Evolutionary conservation across 1,140 invertebrate species (phyloP).

Genomic region (Zaprionus camerounensis): DNA sequence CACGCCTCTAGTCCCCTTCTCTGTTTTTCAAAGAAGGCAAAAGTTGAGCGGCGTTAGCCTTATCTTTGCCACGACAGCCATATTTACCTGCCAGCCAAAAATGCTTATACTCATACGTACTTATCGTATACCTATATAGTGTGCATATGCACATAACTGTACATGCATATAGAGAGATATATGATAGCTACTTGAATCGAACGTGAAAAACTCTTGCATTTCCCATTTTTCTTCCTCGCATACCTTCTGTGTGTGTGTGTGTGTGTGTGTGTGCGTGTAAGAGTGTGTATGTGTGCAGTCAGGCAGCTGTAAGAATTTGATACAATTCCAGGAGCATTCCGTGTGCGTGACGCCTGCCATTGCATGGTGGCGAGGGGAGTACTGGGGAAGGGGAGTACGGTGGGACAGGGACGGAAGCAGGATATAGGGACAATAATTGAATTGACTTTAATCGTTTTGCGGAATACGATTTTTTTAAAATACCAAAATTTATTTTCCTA

Average conservation of each 20-base stretch:
- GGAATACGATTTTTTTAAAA: too few species aligned
- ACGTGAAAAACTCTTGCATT: slow-evolving; percentile 51
- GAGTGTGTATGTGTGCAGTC: slow-evolving; percentile 4
- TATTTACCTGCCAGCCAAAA: slow-evolving; percentile 75
- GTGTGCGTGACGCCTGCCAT: background rate
- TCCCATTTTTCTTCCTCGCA: slow-evolving; percentile 21
- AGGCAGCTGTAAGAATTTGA: slow-evolving; percentile 14
- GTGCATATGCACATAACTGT: background rate
- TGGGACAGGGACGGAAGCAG: background rate
- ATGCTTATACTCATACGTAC: slow-evolving; percentile 28
- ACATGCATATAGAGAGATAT: slow-evolving; percentile 11
- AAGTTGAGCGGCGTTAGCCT: slow-evolving; percentile 70
- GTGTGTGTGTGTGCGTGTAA: too few species aligned
- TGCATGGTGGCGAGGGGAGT: background rate
- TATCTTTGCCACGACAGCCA: slow-evolving; percentile 77
- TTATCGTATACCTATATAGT: slow-evolving; percentile 4
- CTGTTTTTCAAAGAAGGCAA: slow-evolving; percentile 21
- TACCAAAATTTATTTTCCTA: too few species aligned
- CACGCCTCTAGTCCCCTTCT: background rate
- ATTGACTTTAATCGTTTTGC: background rate
- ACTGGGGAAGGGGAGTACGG: background rate
- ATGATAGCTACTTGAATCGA: slow-evolving; percentile 75
- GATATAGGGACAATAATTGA: background rate
- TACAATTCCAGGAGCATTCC: slow-evolving; percentile 14
- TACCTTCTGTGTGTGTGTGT: too few species aligned